Conservation (phyloP, 2,797 vertebrate species). For the Ptychobarbus kaznakovi region DNA sequence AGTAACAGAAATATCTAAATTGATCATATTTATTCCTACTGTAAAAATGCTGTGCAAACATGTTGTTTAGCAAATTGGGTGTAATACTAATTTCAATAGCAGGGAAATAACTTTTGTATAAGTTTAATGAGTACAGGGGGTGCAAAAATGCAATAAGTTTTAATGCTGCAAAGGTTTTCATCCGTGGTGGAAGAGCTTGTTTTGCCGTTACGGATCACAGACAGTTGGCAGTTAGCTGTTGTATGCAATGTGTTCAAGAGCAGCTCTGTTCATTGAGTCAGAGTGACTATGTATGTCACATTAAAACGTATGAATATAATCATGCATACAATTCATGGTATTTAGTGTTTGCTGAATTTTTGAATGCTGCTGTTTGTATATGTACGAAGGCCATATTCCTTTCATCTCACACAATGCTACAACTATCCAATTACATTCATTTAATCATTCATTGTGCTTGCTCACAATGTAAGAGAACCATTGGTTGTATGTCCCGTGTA, state of each 20-base stretch:
- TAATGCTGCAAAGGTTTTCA: background rate
- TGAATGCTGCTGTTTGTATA: background rate
- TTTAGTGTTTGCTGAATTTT: constrained; percentile 13
- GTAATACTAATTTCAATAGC: constrained; percentile 8
- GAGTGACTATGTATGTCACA: background rate
- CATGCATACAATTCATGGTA: background rate
- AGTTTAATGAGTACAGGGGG: background rate
- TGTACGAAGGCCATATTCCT: background rate
- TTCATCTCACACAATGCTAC: constrained; percentile 17
- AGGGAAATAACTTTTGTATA: background rate
- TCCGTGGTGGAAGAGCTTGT: constrained; percentile 22
- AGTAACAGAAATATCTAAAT: background rate
- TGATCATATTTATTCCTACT: constrained; percentile 4
- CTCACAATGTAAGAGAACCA: constrained; percentile 6
- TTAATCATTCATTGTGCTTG: constrained; percentile 28
- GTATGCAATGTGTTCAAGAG: constrained; percentile 20
- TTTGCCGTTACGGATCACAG: constrained; percentile 12
- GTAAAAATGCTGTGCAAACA: background rate
- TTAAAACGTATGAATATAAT: constrained; percentile 21
- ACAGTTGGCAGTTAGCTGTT: constrained; percentile 31
- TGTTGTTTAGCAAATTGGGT: constrained; percentile 6
- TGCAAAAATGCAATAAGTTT: background rate
- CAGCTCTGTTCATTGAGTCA: constrained; percentile 41
- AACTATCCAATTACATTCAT: constrained; percentile 37
- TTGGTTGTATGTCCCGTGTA: constrained; percentile 9